A percentile compares a stretch with the other conserved stretches of the same genome.
phyloP scores from a whole-genome alignment of 2,888 invertebrate species.

The Oxyteleia sp. region DNA sequence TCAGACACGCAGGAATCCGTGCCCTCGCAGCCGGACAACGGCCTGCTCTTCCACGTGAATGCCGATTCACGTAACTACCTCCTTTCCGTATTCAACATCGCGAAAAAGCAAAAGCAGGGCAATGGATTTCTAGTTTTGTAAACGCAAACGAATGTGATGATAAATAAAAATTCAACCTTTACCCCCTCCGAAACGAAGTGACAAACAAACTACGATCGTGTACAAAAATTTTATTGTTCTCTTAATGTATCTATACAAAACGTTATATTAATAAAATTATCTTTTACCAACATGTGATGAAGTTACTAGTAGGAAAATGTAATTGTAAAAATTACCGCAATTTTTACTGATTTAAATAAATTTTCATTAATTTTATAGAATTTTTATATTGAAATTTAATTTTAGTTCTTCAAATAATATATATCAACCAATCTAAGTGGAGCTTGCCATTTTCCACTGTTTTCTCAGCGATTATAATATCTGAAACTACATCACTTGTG shows the following conservation, averaged over 20 bases:
- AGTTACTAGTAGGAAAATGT: no score
- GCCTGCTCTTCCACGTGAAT: slow-evolving; percentile 83
- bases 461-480: no score
- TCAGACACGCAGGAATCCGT: slow-evolving; percentile 80
- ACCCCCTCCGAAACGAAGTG: neutral
- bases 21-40: slow-evolving; percentile 80
- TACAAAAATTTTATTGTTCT: neutral
- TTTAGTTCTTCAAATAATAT: no score
- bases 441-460: no score
- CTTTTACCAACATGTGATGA: neutral
- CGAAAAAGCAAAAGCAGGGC: slow-evolving; percentile 88
- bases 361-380: neutral
- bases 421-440: no score
- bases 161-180: no score
- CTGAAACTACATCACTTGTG: no score
- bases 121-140: slow-evolving; percentile 89
- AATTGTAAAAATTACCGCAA: no score
- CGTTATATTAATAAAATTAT: neutral
- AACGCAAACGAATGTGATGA: slow-evolving; percentile 20
- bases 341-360: no score
- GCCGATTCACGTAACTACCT: slow-evolving; percentile 88
- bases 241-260: neutral
- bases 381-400: no score
- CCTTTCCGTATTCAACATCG: slow-evolving; percentile 88
- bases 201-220: neutral